These are phyloP conservation scores for Scylla paramamosain DNA, from an alignment of 1,140 invertebrate genomes.

Conservation along the genomic window DNA sequence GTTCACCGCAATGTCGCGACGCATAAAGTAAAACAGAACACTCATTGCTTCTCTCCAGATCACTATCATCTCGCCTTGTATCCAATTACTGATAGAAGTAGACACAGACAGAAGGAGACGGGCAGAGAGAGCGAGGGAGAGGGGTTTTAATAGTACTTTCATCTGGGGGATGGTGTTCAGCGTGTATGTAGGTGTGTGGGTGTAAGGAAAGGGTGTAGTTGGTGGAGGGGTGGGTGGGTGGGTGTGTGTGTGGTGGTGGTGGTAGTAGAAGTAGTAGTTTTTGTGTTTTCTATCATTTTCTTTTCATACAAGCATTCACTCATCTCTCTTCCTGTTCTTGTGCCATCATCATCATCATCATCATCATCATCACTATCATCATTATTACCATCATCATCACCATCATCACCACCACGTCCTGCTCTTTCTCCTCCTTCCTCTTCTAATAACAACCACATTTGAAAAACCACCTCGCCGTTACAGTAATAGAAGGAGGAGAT, in stretches of 20 bases:
- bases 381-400: too few relatives aligned
- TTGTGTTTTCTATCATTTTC: too few relatives aligned
- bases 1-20: background rate
- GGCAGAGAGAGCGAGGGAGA: background rate
- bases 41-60: background rate
- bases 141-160: background rate
- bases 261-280: background rate
- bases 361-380: too few relatives aligned
- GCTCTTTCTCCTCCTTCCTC: too few relatives aligned
- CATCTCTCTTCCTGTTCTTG: too few relatives aligned
- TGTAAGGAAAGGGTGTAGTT: too few relatives aligned
- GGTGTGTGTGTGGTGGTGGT: too few relatives aligned
- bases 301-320: too few relatives aligned
- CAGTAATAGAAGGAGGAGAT: background rate
- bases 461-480: too few relatives aligned
- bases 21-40: background rate
- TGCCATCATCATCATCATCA: too few relatives aligned
- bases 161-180: background rate
- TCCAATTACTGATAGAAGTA: background rate
- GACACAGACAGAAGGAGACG: background rate
- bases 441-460: background rate
- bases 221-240: too few relatives aligned
- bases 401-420: too few relatives aligned
- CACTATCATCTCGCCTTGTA: background rate
- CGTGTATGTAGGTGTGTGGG: background rate